phyloP scores from a whole-genome alignment of 2,888 invertebrate genomes.

The Spilarctia lutea region DNA sequence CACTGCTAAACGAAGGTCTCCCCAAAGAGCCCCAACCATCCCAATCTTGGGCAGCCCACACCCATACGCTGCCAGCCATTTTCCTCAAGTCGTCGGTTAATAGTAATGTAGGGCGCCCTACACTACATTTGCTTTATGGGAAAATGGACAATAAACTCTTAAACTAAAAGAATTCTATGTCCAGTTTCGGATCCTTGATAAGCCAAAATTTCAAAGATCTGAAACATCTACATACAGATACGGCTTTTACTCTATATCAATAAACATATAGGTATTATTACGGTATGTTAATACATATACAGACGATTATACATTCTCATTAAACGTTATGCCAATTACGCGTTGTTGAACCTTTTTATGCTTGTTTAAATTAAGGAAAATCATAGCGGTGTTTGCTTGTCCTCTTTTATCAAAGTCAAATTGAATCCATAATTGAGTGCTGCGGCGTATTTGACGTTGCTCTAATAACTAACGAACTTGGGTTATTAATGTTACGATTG shows the following conservation, averaged over 20 bases:
- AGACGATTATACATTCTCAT: conserved; percentile 36
- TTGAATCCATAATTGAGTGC: conserved; percentile 3
- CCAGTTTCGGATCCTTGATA: neutral
- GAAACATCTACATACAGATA: neutral
- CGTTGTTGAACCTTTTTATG: conserved; percentile 5
- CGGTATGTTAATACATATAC: conserved; percentile 20
- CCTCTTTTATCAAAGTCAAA: conserved; percentile 14
- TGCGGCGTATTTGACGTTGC: neutral
- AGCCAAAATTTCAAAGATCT: neutral
- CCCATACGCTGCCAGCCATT: too few relatives aligned
- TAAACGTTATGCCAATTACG: conserved; percentile 22
- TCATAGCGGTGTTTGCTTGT: neutral
- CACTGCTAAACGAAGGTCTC: too few relatives aligned
- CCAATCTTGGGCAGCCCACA: too few relatives aligned
- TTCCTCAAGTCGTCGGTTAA: too few relatives aligned
- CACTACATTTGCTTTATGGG: too few relatives aligned
- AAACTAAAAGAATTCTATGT: neutral
- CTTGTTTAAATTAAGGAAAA: conserved; percentile 14
- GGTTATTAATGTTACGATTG: neutral
- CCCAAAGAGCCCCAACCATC: too few relatives aligned
- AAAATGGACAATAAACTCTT: too few relatives aligned
- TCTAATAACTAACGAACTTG: neutral
- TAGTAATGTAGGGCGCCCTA: too few relatives aligned
- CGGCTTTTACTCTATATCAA: conserved; percentile 10
- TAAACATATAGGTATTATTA: conserved; percentile 23